phyloP scores from a whole-genome alignment of 2,888 invertebrate species.

The Corythucha ciliata region DNA sequence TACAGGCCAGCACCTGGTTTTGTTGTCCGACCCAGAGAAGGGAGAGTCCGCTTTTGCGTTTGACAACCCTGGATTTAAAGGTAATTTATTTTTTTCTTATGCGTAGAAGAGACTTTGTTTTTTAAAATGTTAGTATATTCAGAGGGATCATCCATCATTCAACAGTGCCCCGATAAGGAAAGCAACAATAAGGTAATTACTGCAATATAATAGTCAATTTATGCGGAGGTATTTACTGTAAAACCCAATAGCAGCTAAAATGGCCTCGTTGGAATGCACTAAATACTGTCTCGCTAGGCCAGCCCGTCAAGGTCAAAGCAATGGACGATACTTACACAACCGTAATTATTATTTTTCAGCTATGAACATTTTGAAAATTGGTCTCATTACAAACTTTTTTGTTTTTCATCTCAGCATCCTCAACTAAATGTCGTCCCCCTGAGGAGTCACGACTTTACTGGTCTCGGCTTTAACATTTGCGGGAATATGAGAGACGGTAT shows the following conservation, averaged over 20 bases:
- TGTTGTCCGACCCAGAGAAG: conserved; percentile 64
- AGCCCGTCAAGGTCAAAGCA: conserved; percentile 46
- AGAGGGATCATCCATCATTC: background rate
- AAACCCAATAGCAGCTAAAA: conserved; percentile 40
- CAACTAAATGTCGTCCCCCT: conserved; percentile 56
- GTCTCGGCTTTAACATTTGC: conserved; percentile 74
- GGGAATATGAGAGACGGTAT: conserved; percentile 90
- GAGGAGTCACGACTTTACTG: conserved; percentile 78
- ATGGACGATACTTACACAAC: conserved; percentile 51
- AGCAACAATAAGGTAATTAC: background rate
- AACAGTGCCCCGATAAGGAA: background rate
- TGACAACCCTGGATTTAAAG: conserved; percentile 66
- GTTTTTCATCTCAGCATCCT: conserved; percentile 14
- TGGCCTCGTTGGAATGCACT: conserved; percentile 46
- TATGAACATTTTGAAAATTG: background rate
- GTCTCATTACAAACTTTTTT: background rate
- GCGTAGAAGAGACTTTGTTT: too few species aligned
- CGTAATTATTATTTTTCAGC: conserved; percentile 24
- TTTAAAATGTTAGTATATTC: background rate
- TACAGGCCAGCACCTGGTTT: conserved; percentile 61
- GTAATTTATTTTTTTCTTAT: conserved; percentile 29
- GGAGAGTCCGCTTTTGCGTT: conserved; percentile 70
- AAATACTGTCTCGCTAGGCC: conserved; percentile 38
- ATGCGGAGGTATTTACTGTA: too few species aligned
- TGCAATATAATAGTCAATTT: too few species aligned